These are phyloP conservation scores for Antechinus stuartii DNA, from an alignment of 2,113 vertebrate species.

Conservation along the genomic window DNA sequence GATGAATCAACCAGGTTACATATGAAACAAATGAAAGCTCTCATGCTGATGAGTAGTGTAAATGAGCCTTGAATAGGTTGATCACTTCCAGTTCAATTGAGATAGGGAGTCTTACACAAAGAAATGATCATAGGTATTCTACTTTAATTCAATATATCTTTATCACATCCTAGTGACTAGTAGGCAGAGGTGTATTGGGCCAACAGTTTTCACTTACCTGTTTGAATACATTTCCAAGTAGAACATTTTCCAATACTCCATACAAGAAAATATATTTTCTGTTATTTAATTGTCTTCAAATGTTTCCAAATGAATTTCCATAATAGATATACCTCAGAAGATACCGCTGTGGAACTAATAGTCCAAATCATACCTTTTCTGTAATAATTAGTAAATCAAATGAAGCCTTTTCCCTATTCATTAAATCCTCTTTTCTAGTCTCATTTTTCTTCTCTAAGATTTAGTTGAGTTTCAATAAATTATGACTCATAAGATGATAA, in stretches of 20 bases:
- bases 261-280: background rate
- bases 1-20: background rate
- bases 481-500: slow-evolving; percentile 49
- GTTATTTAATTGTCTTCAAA: background rate
- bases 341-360: background rate
- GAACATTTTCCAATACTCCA: background rate
- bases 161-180: background rate
- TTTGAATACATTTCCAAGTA: background rate
- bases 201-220: background rate
- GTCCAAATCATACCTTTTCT: background rate
- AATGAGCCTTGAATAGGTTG: background rate
- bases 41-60: background rate
- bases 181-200: background rate
- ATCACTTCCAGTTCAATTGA: background rate
- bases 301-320: background rate
- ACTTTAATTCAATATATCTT: background rate
- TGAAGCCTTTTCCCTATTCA: background rate
- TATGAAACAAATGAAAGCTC: background rate
- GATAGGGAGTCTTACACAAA: background rate
- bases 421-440: background rate
- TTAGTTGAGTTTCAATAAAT: slow-evolving; percentile 35
- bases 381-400: background rate
- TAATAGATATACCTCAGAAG: background rate
- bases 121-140: background rate
- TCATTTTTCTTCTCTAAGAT: slow-evolving; percentile 13